Percentiles rank a stretch among this genome's conserved stretches.
Conservation (phyloP, 2,888 invertebrate species). For the Phortica magna region DNA sequence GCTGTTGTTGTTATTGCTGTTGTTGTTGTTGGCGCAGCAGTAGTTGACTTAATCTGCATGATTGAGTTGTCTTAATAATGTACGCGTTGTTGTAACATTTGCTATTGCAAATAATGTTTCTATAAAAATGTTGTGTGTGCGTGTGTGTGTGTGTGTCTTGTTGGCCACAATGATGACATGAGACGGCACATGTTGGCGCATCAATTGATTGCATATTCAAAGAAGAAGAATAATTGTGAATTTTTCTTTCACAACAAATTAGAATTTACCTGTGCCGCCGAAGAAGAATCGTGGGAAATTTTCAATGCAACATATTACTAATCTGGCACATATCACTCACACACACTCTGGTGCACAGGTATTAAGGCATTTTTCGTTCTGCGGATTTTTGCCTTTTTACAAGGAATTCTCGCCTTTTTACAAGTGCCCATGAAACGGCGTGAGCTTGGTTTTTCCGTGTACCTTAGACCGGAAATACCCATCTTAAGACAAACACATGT, state of each 20-base stretch:
- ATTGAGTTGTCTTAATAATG: slow-evolving; percentile 18
- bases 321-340: not conserved
- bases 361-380: not conserved
- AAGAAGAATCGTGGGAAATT: not conserved
- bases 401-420: not conserved
- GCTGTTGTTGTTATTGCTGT: slow-evolving; percentile 9
- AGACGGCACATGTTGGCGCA: slow-evolving; percentile 43
- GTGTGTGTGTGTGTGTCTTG: not conserved
- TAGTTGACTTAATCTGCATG: slow-evolving; percentile 31
- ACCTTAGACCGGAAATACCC: not conserved
- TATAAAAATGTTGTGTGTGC: not conserved
- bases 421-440: slow-evolving; percentile 10
- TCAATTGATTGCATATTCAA: not conserved
- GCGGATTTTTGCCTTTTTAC: not conserved
- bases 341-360: not conserved
- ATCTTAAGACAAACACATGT: not conserved
- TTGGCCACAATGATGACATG: slow-evolving; percentile 48
- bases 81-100: not conserved
- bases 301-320: not conserved
- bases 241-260: not conserved
- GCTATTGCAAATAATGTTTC: not conserved
- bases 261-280: not conserved
- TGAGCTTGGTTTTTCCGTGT: slow-evolving; percentile 5
- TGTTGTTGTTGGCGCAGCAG: slow-evolving; percentile 6
- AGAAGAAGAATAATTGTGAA: not conserved